Evolutionary conservation across 2,113 vertebrate genomes (phyloP).

Genomic region (Salvelinus sp.): DNA sequence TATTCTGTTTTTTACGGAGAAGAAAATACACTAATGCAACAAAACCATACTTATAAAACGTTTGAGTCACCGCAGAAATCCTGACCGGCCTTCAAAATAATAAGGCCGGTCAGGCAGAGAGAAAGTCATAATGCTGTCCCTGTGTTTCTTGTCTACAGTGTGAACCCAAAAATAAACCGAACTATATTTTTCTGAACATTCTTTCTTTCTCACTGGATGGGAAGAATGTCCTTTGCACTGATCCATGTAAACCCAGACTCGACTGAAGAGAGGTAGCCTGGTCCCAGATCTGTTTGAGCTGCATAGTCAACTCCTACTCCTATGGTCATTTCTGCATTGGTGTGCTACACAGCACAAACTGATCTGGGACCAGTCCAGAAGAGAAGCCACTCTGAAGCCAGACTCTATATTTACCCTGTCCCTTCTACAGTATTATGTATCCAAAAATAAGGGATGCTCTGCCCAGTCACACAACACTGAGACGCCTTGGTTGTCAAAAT

Average conservation of each 20-base stretch:
- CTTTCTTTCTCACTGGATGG: not conserved
- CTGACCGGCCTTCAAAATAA: not conserved
- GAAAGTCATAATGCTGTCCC: not conserved
- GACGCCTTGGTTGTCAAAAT: not conserved
- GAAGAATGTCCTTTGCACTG: not conserved
- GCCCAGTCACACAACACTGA: not conserved
- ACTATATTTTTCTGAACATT: too few relatives aligned
- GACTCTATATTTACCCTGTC: not conserved
- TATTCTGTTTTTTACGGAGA: too few relatives aligned
- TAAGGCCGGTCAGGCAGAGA: not conserved
- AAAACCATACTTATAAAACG: too few relatives aligned
- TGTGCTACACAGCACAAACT: too few relatives aligned
- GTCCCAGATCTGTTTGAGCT: too few relatives aligned
- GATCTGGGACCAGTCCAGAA: not conserved
- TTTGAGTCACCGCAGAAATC: too few relatives aligned
- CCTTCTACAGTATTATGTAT: not conserved
- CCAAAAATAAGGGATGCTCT: not conserved
- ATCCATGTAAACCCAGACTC: too few relatives aligned
- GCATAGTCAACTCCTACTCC: too few relatives aligned
- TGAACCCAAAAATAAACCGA: not conserved
- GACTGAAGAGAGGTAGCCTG: too few relatives aligned
- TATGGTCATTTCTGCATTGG: too few relatives aligned
- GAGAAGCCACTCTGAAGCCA: not conserved
- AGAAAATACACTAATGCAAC: too few relatives aligned
- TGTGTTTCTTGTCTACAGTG: not conserved